Conservation (phyloP, 2,113 vertebrate genomes). For the Carollia perspicillata region DNA sequence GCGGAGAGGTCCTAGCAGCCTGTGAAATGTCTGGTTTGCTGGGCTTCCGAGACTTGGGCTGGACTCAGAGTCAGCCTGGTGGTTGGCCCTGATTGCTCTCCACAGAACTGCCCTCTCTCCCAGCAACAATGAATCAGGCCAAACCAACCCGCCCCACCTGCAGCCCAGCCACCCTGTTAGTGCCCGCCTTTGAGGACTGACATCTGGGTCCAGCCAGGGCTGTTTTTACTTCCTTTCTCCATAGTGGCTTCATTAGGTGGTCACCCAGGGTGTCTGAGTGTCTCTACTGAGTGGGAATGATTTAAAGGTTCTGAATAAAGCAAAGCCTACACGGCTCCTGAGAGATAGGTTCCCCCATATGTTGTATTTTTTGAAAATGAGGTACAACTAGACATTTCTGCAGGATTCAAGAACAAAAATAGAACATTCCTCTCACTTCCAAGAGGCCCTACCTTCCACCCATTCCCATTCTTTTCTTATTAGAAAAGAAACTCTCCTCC, state of each 20-base stretch:
- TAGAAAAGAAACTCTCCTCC: neutral
- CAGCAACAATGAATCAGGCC: neutral
- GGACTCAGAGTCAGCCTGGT: neutral
- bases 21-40: neutral
- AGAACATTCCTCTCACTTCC: neutral
- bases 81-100: neutral
- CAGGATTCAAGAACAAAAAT: neutral
- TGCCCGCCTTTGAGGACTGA: neutral
- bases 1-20: neutral
- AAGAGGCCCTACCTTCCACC: neutral
- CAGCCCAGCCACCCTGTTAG: too few relatives aligned
- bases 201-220: neutral
- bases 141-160: accelerated
- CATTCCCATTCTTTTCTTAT: neutral
- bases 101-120: neutral
- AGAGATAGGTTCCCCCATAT: neutral
- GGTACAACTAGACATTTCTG: neutral
- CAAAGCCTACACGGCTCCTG: neutral
- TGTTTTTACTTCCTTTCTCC: neutral
- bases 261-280: neutral
- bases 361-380: neutral
- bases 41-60: neutral
- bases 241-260: neutral
- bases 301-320: neutral
- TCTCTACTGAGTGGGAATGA: neutral